These are phyloP conservation scores for Cassiopea andromeda DNA, from an alignment of 30 jellyfish, hydroid and myxozoan species.

Conservation along the genomic window DNA sequence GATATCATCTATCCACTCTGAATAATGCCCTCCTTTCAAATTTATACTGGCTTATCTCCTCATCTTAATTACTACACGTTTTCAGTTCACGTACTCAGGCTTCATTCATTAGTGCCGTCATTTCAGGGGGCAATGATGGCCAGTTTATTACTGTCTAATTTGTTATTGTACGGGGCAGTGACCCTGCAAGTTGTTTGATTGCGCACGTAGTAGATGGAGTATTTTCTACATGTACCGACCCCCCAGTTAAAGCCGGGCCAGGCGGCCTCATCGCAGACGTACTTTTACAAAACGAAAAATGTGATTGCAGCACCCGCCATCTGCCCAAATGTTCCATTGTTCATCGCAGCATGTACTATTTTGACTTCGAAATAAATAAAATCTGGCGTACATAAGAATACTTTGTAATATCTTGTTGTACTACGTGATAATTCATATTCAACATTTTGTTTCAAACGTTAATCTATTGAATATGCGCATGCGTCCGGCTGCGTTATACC, in stretches of 20 bases:
- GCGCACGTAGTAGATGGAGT: neutral
- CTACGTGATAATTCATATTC: constrained; percentile 21
- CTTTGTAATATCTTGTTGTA: constrained; percentile 57
- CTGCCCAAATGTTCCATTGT: constrained; percentile 69
- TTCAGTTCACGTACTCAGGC: neutral
- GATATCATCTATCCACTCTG: neutral
- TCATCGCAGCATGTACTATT: constrained; percentile 52
- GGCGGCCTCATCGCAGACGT: constrained; percentile 43
- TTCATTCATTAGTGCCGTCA: neutral
- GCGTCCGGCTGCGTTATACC: constrained; percentile 77
- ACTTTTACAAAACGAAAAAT: constrained; percentile 33
- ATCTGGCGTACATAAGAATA: constrained; percentile 40
- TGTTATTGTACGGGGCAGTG: neutral
- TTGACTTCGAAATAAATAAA: constrained; percentile 42
- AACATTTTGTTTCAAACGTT: constrained; percentile 11
- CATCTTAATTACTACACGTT: constrained; percentile 2
- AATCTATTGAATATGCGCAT: constrained; percentile 66
- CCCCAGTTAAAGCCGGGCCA: constrained; percentile 47
- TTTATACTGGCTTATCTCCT: neutral
- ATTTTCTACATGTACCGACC: constrained; percentile 17
- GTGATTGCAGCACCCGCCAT: constrained; percentile 65
- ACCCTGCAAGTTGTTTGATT: constrained; percentile 3
- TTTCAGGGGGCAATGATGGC: constrained; percentile 17
- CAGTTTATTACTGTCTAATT: neutral
- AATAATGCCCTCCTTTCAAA: neutral